A percentile compares a stretch with the other conserved stretches of the same genome.
Evolutionary conservation across 1,140 invertebrate species (phyloP).

Genomic region (Drosophila pectinifera): DNA sequence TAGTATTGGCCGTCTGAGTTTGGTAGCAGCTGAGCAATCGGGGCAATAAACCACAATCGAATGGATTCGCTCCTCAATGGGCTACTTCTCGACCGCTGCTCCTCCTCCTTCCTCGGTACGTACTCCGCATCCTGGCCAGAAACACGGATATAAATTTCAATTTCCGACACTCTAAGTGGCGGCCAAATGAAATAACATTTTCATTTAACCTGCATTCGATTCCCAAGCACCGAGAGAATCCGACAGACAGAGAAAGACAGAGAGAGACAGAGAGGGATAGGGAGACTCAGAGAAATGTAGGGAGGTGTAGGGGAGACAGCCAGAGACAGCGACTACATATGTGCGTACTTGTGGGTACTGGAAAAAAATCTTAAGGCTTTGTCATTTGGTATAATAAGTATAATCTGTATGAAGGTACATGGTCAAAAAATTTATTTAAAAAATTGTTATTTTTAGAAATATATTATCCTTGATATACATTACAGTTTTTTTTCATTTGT

Average conservation of each 20-base stretch:
- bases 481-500: neutral
- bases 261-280: no score
- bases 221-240: slow-evolving; percentile 42
- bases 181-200: slow-evolving; percentile 85
- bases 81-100: slow-evolving; percentile 36
- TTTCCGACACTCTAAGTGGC: slow-evolving; percentile 85
- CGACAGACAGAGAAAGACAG: slow-evolving; percentile 12
- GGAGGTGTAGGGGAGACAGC: slow-evolving; percentile 1
- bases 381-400: no score
- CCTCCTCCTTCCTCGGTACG: slow-evolving; percentile 7
- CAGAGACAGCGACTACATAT: slow-evolving; percentile 19
- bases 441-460: neutral
- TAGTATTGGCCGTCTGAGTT: slow-evolving; percentile 27
- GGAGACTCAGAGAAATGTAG: neutral
- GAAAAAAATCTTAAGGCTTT: neutral
- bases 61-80: slow-evolving; percentile 70
- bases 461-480: neutral
- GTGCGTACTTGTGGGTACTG: slow-evolving; percentile 26
- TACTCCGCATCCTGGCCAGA: slow-evolving; percentile 62
- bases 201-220: slow-evolving; percentile 84
- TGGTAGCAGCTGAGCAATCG: slow-evolving; percentile 77
- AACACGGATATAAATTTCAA: slow-evolving; percentile 85
- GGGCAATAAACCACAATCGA: slow-evolving; percentile 81
- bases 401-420: no score
- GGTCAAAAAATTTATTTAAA: no score